Evolutionary conservation across 2,888 invertebrate species (phyloP).

Genomic region (Oxystoma pomonae): DNA sequence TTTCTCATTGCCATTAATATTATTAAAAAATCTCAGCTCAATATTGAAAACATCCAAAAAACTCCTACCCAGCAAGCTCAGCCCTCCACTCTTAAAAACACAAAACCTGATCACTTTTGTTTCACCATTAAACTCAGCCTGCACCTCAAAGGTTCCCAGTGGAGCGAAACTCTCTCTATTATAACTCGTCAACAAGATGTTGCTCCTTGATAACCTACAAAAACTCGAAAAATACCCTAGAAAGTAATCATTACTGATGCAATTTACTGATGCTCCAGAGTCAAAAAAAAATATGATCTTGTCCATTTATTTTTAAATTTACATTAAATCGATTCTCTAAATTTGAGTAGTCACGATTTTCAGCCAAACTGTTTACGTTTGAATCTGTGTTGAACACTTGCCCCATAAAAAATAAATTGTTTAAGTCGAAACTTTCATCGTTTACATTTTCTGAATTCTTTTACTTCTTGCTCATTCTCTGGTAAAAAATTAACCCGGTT

Average conservation of each 20-base stretch:
- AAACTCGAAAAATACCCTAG: not conserved
- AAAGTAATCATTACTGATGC: not conserved
- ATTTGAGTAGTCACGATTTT: not conserved
- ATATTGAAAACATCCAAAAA: constrained; percentile 2
- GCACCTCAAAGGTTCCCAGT: not conserved
- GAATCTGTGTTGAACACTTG: not conserved
- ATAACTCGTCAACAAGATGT: not conserved
- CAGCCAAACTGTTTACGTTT: not conserved
- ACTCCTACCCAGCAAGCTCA: not conserved
- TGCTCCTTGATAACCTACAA: not conserved
- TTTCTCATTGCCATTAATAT: not conserved
- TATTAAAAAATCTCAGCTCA: not conserved
- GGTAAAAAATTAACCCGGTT: not conserved
- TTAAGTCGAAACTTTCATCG: not conserved
- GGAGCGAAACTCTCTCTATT: not conserved
- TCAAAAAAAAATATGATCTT: not conserved
- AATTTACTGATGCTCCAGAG: not conserved
- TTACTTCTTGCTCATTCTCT: not conserved
- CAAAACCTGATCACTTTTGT: not conserved
- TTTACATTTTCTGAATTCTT: not conserved
- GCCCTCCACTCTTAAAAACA: constrained; percentile 4
- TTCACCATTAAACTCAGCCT: not conserved
- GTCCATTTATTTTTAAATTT: not conserved
- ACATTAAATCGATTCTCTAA: not conserved
- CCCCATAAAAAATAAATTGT: not conserved